These are phyloP conservation scores for Daptonema setosum DNA, from an alignment of 2,888 invertebrate genomes.

Conservation along the genomic window DNA sequence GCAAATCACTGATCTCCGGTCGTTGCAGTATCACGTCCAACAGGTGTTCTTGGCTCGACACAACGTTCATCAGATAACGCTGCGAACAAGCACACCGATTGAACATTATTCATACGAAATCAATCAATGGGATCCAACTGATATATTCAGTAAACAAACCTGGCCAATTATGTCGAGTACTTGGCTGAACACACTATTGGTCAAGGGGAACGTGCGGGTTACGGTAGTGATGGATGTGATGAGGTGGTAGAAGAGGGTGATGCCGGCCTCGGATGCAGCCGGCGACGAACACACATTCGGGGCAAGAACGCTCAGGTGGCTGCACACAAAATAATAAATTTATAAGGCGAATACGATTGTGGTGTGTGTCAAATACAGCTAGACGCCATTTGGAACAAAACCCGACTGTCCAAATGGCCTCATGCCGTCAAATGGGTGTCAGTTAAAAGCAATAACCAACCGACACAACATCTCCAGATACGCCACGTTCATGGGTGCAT, in stretches of 20 bases:
- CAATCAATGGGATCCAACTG: no score
- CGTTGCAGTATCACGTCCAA: neutral
- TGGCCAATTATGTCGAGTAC: neutral
- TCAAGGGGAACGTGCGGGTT: neutral
- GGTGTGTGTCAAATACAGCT: no score
- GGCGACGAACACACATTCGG: no score
- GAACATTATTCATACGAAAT: no score
- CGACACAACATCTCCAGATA: neutral
- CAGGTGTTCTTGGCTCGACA: neutral
- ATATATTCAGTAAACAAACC: no score
- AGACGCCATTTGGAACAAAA: no score
- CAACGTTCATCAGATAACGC: neutral
- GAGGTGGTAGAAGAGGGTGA: constrained; percentile 1
- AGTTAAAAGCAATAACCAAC: neutral
- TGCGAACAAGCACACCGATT: neutral
- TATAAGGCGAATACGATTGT: no score
- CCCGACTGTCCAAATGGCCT: no score
- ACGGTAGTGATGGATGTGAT: neutral
- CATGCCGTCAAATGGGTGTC: no score
- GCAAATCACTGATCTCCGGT: neutral
- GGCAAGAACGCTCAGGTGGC: no score
- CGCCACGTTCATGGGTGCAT: neutral
- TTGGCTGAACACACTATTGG: neutral
- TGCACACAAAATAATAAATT: no score
- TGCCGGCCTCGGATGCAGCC: no score